phyloP scores from a whole-genome alignment of 2,797 vertebrate genomes.

The Cyprinodon diabolis region DNA sequence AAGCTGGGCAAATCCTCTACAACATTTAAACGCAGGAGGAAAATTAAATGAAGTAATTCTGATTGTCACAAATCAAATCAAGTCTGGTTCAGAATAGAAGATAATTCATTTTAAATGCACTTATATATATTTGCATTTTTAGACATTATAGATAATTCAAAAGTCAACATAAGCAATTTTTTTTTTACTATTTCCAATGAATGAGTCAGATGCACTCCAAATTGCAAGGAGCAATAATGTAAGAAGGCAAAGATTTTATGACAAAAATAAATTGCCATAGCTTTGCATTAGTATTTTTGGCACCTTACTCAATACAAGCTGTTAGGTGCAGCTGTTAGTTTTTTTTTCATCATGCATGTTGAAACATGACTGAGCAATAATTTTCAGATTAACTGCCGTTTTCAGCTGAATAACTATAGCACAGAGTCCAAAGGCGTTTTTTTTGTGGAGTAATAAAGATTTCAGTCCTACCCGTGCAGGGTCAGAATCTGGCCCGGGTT shows the following conservation, averaged over 20 bases:
- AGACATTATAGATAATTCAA: background rate
- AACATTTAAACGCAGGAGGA: background rate
- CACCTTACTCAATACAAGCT: conserved; percentile 19
- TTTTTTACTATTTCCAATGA: background rate
- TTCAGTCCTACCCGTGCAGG: conserved; percentile 68
- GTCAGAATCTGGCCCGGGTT: conserved; percentile 65
- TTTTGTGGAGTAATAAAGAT: conserved; percentile 2
- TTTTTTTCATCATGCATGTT: conserved; percentile 14
- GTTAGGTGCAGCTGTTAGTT: conserved; percentile 11
- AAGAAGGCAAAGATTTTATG: conserved; percentile 5
- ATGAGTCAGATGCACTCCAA: background rate
- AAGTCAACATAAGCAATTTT: background rate
- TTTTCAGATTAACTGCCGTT: background rate
- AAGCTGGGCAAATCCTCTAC: conserved; percentile 10
- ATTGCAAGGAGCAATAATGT: too few species aligned
- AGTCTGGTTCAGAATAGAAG: background rate
- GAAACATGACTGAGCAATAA: background rate
- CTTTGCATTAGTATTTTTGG: conserved; percentile 5
- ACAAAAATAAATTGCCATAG: conserved; percentile 6
- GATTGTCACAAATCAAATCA: background rate
- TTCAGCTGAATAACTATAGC: conserved; percentile 11
- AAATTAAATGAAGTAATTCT: conserved; percentile 17
- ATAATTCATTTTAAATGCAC: background rate
- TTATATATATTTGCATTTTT: background rate
- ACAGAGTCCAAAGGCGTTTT: background rate